Evolutionary conservation across 1,140 invertebrate genomes (phyloP).

Genomic region (Saxidomus purpurata): DNA sequence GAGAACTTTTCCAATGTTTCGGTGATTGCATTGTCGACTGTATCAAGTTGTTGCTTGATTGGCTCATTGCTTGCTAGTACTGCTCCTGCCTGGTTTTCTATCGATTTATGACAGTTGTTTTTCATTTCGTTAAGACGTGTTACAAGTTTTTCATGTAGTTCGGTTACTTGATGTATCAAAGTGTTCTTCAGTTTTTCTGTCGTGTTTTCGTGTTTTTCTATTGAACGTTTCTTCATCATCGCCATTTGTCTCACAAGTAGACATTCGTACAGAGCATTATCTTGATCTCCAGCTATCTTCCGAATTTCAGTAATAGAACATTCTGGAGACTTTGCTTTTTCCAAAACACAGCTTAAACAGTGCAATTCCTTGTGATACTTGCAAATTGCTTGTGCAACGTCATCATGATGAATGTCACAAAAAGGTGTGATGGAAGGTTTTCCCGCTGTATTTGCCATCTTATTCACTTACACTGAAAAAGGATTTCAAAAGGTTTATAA

Average conservation of each 20-base stretch:
- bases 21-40: background rate
- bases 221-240: background rate
- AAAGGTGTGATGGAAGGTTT: background rate
- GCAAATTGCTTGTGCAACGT: background rate
- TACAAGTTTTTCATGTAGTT: background rate
- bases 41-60: background rate
- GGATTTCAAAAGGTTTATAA: too few relatives aligned
- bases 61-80: background rate
- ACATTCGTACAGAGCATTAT: background rate
- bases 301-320: background rate
- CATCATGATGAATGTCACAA: background rate
- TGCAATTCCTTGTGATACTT: background rate
- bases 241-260: background rate
- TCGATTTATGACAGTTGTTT: background rate
- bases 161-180: background rate
- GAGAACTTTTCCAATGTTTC: background rate
- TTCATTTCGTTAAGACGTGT: background rate
- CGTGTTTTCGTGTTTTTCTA: background rate
- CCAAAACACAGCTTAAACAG: background rate
- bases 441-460: background rate
- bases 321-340: background rate
- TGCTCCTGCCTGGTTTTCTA: background rate
- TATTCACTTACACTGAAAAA: too few relatives aligned
- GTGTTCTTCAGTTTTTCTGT: background rate
- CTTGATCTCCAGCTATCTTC: background rate